Evolutionary conservation across 2,797 vertebrate genomes (phyloP).

Genomic region (Pseudomugil gertrudae): DNA sequence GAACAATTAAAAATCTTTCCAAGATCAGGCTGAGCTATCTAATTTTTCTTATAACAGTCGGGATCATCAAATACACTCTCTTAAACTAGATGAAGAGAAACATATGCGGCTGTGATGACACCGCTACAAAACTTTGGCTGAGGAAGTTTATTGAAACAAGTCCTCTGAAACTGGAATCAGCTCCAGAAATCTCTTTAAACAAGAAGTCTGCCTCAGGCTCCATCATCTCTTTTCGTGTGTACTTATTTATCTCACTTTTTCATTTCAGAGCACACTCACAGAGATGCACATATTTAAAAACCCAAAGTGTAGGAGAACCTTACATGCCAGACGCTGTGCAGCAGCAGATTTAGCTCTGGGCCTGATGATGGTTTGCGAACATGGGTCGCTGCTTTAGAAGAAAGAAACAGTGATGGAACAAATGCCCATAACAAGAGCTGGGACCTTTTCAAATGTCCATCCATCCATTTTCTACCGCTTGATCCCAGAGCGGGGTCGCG

Average conservation of each 20-base stretch:
- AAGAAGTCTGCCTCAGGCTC: conserved; percentile 42
- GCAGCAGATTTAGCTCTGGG: conserved; percentile 49
- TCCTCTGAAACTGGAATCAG: conserved; percentile 22
- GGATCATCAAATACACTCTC: background rate
- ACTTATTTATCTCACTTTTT: conserved; percentile 22
- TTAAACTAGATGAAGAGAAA: background rate
- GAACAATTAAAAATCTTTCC: background rate
- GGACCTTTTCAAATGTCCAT: too few species aligned
- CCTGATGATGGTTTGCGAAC: conserved; percentile 33
- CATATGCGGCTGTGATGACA: background rate
- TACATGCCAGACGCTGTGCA: conserved; percentile 14
- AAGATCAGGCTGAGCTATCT: conserved; percentile 3
- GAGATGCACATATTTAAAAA: conserved; percentile 23
- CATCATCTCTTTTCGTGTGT: conserved; percentile 39
- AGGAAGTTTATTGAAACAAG: conserved; percentile 28
- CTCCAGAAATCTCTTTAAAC: conserved; percentile 20
- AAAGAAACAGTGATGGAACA: conserved; percentile 36
- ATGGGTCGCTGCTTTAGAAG: conserved; percentile 56
- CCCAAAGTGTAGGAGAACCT: conserved; percentile 15
- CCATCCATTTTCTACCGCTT: too few species aligned
- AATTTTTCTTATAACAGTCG: background rate
- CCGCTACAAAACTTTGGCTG: conserved; percentile 5
- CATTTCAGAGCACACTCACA: conserved; percentile 18
- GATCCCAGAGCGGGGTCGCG: too few species aligned
- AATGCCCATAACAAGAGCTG: conserved; percentile 22